These are phyloP conservation scores for Geotrupes spiniger DNA, from an alignment of 2,888 invertebrate species.

Conservation along the genomic window DNA sequence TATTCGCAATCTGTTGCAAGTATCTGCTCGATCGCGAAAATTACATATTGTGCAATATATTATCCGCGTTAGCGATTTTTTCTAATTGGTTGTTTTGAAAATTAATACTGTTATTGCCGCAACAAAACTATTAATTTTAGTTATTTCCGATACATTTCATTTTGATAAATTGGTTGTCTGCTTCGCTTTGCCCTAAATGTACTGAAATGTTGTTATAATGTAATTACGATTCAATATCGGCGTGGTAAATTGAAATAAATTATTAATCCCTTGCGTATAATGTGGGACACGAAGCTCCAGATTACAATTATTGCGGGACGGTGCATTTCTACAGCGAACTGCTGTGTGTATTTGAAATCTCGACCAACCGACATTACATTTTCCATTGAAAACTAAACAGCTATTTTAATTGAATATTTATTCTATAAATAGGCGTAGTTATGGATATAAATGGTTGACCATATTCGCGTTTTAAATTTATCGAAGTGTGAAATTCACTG, in stretches of 20 bases:
- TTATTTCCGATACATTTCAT: background rate
- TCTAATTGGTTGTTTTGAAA: background rate
- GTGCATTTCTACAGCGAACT: no score
- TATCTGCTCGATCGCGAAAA: no score
- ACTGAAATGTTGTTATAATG: constrained; percentile 12
- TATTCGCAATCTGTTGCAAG: no score
- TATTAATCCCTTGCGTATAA: constrained; percentile 16
- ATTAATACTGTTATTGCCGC: background rate
- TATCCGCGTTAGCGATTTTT: background rate
- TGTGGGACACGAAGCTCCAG: constrained; percentile 2
- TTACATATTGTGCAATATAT: background rate
- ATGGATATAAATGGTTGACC: no score
- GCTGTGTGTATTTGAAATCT: no score
- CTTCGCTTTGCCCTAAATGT: background rate
- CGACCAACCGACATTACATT: no score
- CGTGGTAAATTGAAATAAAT: constrained; percentile 23
- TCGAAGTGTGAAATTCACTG: no score
- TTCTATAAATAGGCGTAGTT: no score
- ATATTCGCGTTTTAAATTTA: no score
- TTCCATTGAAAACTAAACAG: no score
- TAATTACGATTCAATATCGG: constrained; percentile 27
- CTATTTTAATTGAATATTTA: no score
- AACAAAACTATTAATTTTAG: constrained; percentile 2
- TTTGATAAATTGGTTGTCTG: constrained; percentile 1
- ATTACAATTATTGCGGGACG: background rate